Base-by-base conservation (phyloP, 2,888 invertebrate genomes). In the Tetranychus truncatus region DNA sequence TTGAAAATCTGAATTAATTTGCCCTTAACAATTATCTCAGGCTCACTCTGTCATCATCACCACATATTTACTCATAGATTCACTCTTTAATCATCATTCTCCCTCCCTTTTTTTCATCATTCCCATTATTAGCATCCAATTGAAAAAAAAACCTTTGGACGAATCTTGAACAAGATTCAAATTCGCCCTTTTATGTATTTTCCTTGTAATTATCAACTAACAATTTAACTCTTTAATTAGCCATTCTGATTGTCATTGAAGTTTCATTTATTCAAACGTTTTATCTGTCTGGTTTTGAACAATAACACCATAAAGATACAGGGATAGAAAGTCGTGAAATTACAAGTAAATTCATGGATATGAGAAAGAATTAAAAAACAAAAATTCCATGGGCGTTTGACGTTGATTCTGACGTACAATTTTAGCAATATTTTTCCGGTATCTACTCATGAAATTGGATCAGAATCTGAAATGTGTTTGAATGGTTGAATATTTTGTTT, bases 11-110 rank as follows among this genome's bases (percentile, higher is more conserved):
- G 11, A 11, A n/a, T 34, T 69, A 34, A 9, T 11, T 34, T 69
- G 69, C 34, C 69, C 34, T 69, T 69, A 21, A 69, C 69, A 69
- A 9, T 34, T 69, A 11, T 66, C 66, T 66, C 66, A 66, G 20
- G 34, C 34, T 34, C 34, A 34, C 34, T 34, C 34, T 34, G 34
- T 34, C 34, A 34, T 34, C 34, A 34, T 34, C 34, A 34, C 34
- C 34, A 34, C 34, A 66, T 20, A 66, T n/a, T 66, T n/a, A 20
- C 18, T 20, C 18, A 66, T 55, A 55, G 9, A 55, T 24, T 45
- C 72, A 20, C 9, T 24, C 20, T 45, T 24, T 45, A n/a, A 24
- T 44, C 34, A 11, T 18, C 72, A 34, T 11, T 34, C 44, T 46
- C 72, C 34, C 72, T 72, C 72, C 34, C 44, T 34, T 11, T 46